phyloP scores from a whole-genome alignment of 2,888 invertebrate genomes.

The Dorcus parallelipipedus region DNA sequence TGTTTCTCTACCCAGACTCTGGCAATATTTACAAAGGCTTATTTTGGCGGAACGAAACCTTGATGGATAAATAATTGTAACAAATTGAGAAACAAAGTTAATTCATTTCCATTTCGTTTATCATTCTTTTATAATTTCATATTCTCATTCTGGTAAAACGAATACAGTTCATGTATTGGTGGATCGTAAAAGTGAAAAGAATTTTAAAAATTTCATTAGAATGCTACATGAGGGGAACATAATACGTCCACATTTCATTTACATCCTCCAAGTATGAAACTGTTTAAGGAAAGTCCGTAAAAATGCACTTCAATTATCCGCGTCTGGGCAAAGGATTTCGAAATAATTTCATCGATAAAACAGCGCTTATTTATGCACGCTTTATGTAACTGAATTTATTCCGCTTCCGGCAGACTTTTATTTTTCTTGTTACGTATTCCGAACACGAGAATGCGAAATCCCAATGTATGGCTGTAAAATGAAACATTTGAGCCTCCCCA shows the following conservation, averaged over 20 bases:
- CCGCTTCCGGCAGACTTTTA: not conserved
- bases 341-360: slow-evolving; percentile 5
- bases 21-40: slow-evolving; percentile 29
- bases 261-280: not conserved
- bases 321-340: not conserved
- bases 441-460: not conserved
- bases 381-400: slow-evolving; percentile 16
- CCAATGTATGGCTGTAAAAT: not conserved
- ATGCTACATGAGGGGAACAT: not conserved
- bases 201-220: not conserved
- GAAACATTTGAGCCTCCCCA: slow-evolving; percentile 11
- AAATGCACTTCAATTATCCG: slow-evolving; percentile 5
- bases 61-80: not conserved
- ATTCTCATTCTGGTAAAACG: no score
- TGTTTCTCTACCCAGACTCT: slow-evolving; percentile 19
- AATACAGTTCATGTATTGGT: no score
- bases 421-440: not conserved
- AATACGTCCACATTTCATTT: not conserved
- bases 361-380: slow-evolving; percentile 19
- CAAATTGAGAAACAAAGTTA: no score
- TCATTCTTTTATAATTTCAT: no score
- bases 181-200: no score
- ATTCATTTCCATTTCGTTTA: no score
- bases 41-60: not conserved
- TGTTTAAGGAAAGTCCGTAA: not conserved